Conservation (phyloP, 2,888 invertebrate species). For the Caenorhabditis macrosperma region DNA sequence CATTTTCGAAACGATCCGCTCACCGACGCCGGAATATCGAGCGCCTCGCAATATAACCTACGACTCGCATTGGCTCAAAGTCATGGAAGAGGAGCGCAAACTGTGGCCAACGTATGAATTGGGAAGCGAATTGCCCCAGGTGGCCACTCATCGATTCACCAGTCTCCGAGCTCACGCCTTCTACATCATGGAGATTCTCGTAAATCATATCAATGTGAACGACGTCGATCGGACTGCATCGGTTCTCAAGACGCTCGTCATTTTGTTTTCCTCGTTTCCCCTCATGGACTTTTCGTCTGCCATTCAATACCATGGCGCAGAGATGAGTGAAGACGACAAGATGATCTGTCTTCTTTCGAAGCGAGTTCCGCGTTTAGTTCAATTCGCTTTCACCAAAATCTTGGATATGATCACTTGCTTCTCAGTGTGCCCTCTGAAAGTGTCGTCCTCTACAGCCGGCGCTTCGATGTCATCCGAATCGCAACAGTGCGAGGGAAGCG, state of each 20-base stretch:
- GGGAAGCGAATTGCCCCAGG: slow-evolving; percentile 14
- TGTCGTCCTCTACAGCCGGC: slow-evolving; percentile 40
- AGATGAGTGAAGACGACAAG: slow-evolving; percentile 39
- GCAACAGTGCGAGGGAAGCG: slow-evolving; percentile 19
- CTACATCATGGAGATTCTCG: slow-evolving; percentile 62
- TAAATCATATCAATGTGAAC: slow-evolving; percentile 65
- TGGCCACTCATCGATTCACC: slow-evolving; percentile 19
- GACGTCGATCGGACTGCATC: slow-evolving; percentile 46
- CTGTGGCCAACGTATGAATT: slow-evolving; percentile 24
- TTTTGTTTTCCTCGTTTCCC: slow-evolving; percentile 45
- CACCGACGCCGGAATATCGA: slow-evolving; percentile 22
- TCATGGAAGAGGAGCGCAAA: slow-evolving; percentile 40
- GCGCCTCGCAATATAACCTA: slow-evolving; percentile 16
- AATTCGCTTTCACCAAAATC: slow-evolving; percentile 29
- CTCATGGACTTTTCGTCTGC: slow-evolving; percentile 41
- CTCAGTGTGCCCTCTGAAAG: slow-evolving; percentile 56
- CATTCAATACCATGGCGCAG: slow-evolving; percentile 7
- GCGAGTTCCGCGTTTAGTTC: slow-evolving; percentile 29
- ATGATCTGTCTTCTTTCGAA: slow-evolving; percentile 35
- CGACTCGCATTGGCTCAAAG: slow-evolving; percentile 23
- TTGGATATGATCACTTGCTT: slow-evolving; percentile 41
- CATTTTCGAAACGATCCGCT: slow-evolving; percentile 35
- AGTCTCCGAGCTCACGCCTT: slow-evolving; percentile 57
- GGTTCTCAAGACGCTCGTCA: slow-evolving; percentile 28
- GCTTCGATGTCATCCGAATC: slow-evolving; percentile 31